Evolutionary conservation across 2,888 invertebrate genomes (phyloP).

Genomic region (Lepidonotus clava): DNA sequence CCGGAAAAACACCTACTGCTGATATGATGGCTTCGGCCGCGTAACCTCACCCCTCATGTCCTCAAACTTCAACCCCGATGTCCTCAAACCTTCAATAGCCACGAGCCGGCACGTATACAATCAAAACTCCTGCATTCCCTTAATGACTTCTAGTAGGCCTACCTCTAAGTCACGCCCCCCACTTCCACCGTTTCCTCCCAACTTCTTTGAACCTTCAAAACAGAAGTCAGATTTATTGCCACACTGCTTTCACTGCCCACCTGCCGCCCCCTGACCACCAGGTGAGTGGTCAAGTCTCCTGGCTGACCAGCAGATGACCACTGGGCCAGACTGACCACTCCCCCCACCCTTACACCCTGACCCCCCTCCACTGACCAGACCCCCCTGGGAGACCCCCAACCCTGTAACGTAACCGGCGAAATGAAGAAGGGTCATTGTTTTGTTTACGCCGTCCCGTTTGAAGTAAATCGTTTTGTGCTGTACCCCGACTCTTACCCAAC

Average conservation of each 20-base stretch:
- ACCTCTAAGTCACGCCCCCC: too few relatives aligned
- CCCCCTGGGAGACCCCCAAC: not conserved
- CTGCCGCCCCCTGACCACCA: conserved; percentile 16
- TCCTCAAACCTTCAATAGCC: too few relatives aligned
- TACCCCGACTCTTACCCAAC: not conserved
- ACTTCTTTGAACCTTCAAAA: not conserved
- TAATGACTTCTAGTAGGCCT: too few relatives aligned
- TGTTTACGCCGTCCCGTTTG: conserved; percentile 31
- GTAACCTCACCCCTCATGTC: too few relatives aligned
- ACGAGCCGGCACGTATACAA: too few relatives aligned
- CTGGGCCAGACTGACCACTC: not conserved
- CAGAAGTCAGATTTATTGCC: not conserved
- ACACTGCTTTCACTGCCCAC: not conserved
- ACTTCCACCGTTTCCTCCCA: not conserved
- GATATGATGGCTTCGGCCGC: too few relatives aligned
- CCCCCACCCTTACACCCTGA: not conserved
- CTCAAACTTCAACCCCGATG: too few relatives aligned
- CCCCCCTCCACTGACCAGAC: not conserved
- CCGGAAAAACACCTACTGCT: too few relatives aligned
- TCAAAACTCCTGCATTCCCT: too few relatives aligned
- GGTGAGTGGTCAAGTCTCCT: not conserved
- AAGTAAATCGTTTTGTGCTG: conserved; percentile 46
- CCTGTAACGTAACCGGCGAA: conserved; percentile 3
- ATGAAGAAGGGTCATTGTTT: conserved; percentile 17
- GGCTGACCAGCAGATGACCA: not conserved